These are phyloP conservation scores for Laticauda colubrina DNA, from an alignment of 2,113 vertebrate genomes.

Conservation along the genomic window DNA sequence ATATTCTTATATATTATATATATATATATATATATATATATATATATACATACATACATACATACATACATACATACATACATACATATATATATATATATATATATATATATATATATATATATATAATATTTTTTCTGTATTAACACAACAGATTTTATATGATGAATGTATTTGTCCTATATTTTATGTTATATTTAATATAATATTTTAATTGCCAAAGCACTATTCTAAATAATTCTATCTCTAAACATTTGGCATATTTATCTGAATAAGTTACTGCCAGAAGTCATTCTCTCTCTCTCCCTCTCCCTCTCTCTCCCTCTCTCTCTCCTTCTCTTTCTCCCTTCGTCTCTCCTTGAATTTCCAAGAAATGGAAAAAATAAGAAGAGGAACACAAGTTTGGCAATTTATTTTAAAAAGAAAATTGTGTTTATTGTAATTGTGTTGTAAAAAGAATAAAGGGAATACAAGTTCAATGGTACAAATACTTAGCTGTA, in stretches of 20 bases:
- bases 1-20: too few relatives aligned
- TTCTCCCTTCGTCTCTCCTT: conserved; percentile 38
- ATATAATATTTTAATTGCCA: conserved; percentile 61
- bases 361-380: conserved; percentile 57
- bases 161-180: conserved; percentile 58
- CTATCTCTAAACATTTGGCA: conserved; percentile 64
- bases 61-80: too few relatives aligned
- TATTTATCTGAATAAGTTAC: conserved; percentile 62
- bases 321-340: not conserved
- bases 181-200: conserved; percentile 57
- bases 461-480: conserved; percentile 42
- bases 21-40: too few relatives aligned
- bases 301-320: too few relatives aligned
- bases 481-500: conserved; percentile 7
- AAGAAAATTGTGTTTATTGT: conserved; percentile 61
- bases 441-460: conserved; percentile 58
- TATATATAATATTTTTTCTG: conserved; percentile 61
- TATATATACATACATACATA: too few relatives aligned
- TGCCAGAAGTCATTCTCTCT: conserved; percentile 61
- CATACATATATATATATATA: too few relatives aligned
- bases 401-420: conserved; percentile 55
- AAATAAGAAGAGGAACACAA: conserved; percentile 13
- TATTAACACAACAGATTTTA: conserved; percentile 53
- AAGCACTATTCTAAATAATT: conserved; percentile 61
- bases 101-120: too few relatives aligned